Percentiles rank a stretch among this genome's conserved stretches.
phyloP scores from a whole-genome alignment of 2,888 invertebrate genomes.

The Desoria tigrina region DNA sequence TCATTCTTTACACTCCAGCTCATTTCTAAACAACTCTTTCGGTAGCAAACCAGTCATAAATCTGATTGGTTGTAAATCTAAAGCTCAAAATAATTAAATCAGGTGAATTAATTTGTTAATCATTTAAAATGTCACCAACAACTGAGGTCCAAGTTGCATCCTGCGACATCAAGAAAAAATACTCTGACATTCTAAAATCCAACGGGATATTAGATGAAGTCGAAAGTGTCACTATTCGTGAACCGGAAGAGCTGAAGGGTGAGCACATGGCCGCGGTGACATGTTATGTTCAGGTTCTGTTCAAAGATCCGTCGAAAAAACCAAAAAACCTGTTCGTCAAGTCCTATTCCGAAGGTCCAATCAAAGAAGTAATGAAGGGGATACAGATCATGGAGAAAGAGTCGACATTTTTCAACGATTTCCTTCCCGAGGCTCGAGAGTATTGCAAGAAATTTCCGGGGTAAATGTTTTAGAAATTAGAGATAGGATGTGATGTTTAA shows the following conservation, averaged over 20 bases:
- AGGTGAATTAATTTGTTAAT: too few species aligned
- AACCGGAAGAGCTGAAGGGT: too few species aligned
- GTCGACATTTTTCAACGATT: too few species aligned
- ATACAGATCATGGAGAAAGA: too few species aligned
- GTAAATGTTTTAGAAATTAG: too few species aligned
- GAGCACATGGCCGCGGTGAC: constrained; percentile 26
- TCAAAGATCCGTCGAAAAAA: constrained; percentile 12
- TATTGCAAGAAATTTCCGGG: constrained; percentile 25
- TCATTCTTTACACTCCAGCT: too few species aligned
- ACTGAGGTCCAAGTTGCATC: not conserved
- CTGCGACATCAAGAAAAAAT: constrained; percentile 6
- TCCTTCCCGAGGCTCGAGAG: constrained; percentile 21
- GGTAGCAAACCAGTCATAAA: not conserved
- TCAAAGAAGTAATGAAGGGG: constrained; percentile 28
- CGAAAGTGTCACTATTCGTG: constrained; percentile 8
- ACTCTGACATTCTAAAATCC: constrained; percentile 20
- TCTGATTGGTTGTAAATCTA: not conserved
- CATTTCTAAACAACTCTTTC: too few species aligned
- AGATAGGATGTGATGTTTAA: too few species aligned
- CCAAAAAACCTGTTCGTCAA: constrained; percentile 34
- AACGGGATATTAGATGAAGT: constrained; percentile 25
- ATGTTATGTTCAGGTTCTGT: constrained; percentile 21
- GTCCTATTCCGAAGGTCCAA: constrained; percentile 1
- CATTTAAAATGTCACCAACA: too few species aligned
- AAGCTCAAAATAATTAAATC: not conserved